Base-by-base conservation (phyloP, 2,888 invertebrate genomes). In the Ethmia dodecea region DNA sequence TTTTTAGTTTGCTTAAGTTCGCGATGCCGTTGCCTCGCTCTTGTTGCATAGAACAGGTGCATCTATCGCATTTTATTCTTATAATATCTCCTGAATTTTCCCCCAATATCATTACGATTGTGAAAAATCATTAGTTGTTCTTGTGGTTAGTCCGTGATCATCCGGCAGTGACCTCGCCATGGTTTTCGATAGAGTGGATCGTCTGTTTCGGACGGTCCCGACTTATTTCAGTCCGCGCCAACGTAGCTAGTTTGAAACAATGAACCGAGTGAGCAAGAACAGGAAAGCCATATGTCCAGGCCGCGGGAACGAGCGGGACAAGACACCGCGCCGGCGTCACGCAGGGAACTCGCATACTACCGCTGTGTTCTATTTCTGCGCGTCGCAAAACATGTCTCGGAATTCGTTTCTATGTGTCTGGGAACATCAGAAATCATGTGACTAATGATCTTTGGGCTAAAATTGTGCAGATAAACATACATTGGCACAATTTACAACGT, bases 301-400 rank as follows among this genome's bases (percentile, higher is more conserved):
- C 56, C 49, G 53, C 48, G 55, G 56, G 79, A 52, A 38, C 55
- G 79, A 83, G 66, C 57, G 73, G 67, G 84, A 84, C 55, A 67
- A 47, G 52, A 64, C 59, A 51, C 56, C 51, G 52, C 52, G 56
- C 62, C 57, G 63, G 65, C 80, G 78, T 79, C 79, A 76, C 79
- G 65, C 74, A 72, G 77, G 73, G 76, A 79, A 71, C 74, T 72
- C 74, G 68, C 66, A 70, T 76, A 74, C 73, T 79, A 68, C 73
- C 79, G 80, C 80, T 79, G 71, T 72, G 75, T 74, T 78, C 83
- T 84, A 84, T 84, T 84, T 83, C 69, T 71, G 80, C 64, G 51
- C 81, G 81, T 81, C 83, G 83, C 81, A 68, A 72, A 80, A 80
- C 80, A 81, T 83, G 84, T 84, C 84, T 84, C 84, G 84, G 81